Evolutionary conservation across 2,888 invertebrate genomes (phyloP), one percentile per base, ranked within the genome.

Genomic region (Branchellion lobata): DNA sequence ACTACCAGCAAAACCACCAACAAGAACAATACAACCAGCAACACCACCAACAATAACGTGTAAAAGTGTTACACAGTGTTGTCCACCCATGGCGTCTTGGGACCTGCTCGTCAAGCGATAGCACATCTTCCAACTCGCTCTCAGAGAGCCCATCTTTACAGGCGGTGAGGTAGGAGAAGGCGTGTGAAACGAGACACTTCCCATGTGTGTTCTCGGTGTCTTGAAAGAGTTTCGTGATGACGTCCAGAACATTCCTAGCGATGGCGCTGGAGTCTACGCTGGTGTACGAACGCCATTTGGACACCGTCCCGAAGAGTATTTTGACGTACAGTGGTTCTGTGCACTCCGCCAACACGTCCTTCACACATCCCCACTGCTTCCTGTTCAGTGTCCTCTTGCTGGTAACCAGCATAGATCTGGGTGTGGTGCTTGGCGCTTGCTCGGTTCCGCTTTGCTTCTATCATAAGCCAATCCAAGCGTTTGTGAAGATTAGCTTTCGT

Each of bases 251-350:
- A 0, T 94, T 95, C 27, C 93, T 94, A 0, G 96, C 95, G 34
- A 99, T 89, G 85, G 94, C 93, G 0, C 96, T 96, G 84, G 96
- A 95, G 83, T 93, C 93, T 0, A 95, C 93, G 84, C 94, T 93
- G 0, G 96, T 96, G 87, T 97, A 98, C 83, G 96, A 96, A 79
- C 95, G 91, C 98, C 98, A 98, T 82, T 96, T 90, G 86, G 95
- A 95, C 34, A 98, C 95, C 89, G 98, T 97, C 21, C 97, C 98
- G 88, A 95, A 96, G 0, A 98, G 96, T 68, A 99, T 89, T 88
- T 98, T 98, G 0, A 98, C 95, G 86, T 96, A 98, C 82, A 99
- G 94, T 0, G 98, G 97, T 78, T 97, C 88, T 0, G 96, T 96
- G 86, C 97, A 97, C 85, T 93, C 92, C 21, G 92, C 92, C 51